Evolutionary conservation across 64 coral and sea anemone species (phyloP).

Genomic region (Montipora cactus): DNA sequence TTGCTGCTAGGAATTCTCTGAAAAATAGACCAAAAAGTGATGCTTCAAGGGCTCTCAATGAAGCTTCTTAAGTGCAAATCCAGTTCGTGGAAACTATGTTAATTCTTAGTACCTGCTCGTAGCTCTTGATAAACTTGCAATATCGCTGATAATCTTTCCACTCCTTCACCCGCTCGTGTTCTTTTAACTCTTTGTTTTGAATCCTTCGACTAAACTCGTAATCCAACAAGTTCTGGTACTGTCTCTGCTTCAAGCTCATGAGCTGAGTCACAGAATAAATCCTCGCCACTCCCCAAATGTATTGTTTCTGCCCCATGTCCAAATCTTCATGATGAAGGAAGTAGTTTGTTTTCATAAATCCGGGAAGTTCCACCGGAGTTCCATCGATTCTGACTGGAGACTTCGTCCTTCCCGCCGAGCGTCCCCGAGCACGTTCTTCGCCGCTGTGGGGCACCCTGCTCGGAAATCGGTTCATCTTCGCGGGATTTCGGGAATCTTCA

Average conservation of each 20-base stretch:
- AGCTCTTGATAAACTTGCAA: slow-evolving; percentile 86
- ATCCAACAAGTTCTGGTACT: slow-evolving; percentile 85
- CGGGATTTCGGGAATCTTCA: slow-evolving; percentile 73
- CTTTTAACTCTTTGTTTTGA: slow-evolving; percentile 83
- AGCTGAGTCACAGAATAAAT: slow-evolving; percentile 93
- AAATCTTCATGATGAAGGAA: slow-evolving; percentile 81
- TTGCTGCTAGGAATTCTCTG: slow-evolving; percentile 82
- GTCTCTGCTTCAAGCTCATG: slow-evolving; percentile 80
- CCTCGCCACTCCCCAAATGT: slow-evolving; percentile 93
- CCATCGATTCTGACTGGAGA: slow-evolving; percentile 62
- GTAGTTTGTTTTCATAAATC: slow-evolving; percentile 83
- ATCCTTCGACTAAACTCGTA: slow-evolving; percentile 87
- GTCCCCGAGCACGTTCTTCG: not conserved
- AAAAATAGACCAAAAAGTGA: not conserved
- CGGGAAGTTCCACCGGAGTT: slow-evolving; percentile 65
- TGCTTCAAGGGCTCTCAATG: no score
- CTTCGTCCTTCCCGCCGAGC: not conserved
- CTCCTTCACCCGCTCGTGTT: slow-evolving; percentile 81
- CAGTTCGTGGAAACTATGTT: no score
- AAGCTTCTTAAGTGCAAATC: no score
- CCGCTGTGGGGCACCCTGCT: slow-evolving; percentile 68
- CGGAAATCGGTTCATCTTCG: slow-evolving; percentile 81
- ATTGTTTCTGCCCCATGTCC: slow-evolving; percentile 93
- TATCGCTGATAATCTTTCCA: slow-evolving; percentile 94
- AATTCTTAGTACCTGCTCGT: slow-evolving; percentile 78